Evolutionary conservation across 2,113 vertebrate species (phyloP), one percentile per base, ranked within the genome.

Genomic region (Gambusia holbrooki): DNA sequence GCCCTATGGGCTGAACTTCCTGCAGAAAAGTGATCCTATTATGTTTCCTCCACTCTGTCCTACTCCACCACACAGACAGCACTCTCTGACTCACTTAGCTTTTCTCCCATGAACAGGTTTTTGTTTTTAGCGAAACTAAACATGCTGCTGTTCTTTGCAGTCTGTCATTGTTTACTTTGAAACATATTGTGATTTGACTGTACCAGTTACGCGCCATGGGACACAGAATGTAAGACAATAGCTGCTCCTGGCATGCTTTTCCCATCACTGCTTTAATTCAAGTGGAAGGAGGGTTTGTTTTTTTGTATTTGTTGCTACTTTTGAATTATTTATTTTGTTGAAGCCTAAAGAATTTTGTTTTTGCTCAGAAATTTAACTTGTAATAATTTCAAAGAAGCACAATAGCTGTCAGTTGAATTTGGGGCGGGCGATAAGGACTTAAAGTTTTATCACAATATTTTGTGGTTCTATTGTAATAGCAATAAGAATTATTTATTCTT

Each of bases 11-110:
- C 27, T 15, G 13, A 62, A 28, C 60, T 12, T 62, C n/a, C 60
- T 62, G 60, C 4, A 30, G 45, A 48, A 48, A 48, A 48, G 45
- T 48, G 14, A 48, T 48, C 45, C 17, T 48, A 48, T 48, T 48
- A 48, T 48, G 19, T 63, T 14, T 30, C 29, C 62, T 32, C 4
- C 29, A 32, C 12, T 17, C 37, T 74, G 64, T 83, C 33, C 29
- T 66, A 63, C n/a, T 37, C 27, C 28, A 42, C 11, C 64, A 65
- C 71, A 28, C 65, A 73, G 29, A 42, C 42, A 54, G 58, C 60
- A 72, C 70, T 84, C 37, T 74, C 69, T 90, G 88, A 91, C 88
- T 85, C 82, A 90, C 73, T 87, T 88, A 79, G 48, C 40, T 28
- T 42, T 80, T 79, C 66, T 28, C 76, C 83, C 74, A 77, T 82